Base-by-base conservation (phyloP, 2,113 vertebrate genomes). In the Ardeotis arabs region DNA sequence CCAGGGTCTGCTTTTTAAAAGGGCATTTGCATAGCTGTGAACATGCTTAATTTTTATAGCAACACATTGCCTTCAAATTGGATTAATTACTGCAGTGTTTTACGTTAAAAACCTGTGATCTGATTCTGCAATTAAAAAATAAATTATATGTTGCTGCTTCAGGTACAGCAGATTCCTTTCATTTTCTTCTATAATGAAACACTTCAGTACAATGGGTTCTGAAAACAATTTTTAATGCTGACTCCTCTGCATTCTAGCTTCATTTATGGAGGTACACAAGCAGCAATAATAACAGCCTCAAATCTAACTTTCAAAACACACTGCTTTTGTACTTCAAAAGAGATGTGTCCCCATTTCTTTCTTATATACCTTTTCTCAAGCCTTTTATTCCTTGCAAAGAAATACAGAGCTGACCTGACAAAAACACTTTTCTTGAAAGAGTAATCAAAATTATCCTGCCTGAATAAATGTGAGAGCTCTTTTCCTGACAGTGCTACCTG, bases 291-390 rank as follows among this genome's bases (percentile, higher is more conserved):
- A 98, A 96, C 95, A 95, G 67, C 94, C 93, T 97, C 83, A 95
- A 96, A 95, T 60, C 67, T 79, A 85, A 84, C 87, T 92, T 87
- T 91, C 58, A 90, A 91, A 97, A 93, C 89, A 94, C 96, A 88
- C 68, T 75, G 76, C 94, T 98, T 98, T 98, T 98, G 97, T 98
- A 98, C 97, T 98, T 93, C 89, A 95, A 91, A 97, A 96, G 44
- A 83, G 37, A 12, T 74, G 88, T 68, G 62, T 90, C 94, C 68
- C 82, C 53, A 69, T 95, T 68, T 96, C 83, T 94, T 97, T 97
- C 96, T 74, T 89, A 93, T 96, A 93, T 94, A 74, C 52, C 92
- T 97, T 96, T 96, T 97, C 84, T 93, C 91, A 96, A 98, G 96
- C 94, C 95, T 98, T 96, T 84, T 95, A 96, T 97, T 98, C 95